These are phyloP conservation scores for Cepphus grylle DNA, from an alignment of 2,113 vertebrate genomes.

Conservation along the genomic window DNA sequence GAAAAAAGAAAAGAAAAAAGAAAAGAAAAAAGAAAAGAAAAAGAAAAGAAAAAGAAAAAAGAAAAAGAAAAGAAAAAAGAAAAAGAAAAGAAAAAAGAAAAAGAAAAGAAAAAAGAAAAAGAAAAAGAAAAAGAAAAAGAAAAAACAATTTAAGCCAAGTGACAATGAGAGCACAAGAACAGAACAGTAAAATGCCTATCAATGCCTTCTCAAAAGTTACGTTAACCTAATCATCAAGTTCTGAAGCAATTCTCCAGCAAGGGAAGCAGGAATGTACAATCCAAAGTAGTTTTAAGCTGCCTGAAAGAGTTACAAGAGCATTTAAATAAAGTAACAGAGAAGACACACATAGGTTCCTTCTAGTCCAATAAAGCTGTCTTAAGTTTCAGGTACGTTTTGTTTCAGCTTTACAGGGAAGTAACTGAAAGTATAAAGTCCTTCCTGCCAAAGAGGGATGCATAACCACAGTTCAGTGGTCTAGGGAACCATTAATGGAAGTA, in stretches of 20 bases:
- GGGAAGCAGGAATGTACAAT: not conserved
- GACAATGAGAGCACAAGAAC: not conserved
- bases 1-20: not conserved
- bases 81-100: not conserved
- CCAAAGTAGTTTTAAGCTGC: not conserved
- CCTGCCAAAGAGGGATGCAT: rapidly evolving
- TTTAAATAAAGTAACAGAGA: not conserved
- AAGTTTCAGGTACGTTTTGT: not conserved
- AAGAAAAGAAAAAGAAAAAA: not conserved
- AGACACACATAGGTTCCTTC: not conserved
- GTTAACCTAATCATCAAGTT: not conserved
- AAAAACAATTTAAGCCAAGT: not conserved
- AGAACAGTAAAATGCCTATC: rapidly evolving
- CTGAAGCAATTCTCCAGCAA: not conserved
- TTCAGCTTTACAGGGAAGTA: not conserved
- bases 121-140: no score
- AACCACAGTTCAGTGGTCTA: not conserved
- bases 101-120: not conserved
- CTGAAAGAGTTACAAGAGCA: not conserved
- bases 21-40: not conserved
- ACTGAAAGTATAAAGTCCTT: not conserved
- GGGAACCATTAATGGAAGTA: not conserved
- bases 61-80: not conserved
- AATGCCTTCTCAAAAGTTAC: not conserved
- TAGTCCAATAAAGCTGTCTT: not conserved